These are phyloP conservation scores for Neuroscelio doddi DNA, from an alignment of 2,888 invertebrate species.

Conservation along the genomic window DNA sequence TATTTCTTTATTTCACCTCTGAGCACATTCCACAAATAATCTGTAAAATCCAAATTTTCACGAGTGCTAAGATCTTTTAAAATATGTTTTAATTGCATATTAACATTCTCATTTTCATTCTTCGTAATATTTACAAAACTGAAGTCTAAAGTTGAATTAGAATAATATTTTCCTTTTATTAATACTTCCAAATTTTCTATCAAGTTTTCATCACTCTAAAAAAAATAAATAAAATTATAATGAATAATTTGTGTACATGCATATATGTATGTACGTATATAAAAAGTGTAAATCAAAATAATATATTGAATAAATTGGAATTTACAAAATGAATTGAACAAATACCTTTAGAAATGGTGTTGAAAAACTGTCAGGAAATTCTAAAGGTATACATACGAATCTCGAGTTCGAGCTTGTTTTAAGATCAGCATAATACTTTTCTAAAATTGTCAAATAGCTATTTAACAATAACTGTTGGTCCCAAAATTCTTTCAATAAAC, in stretches of 20 bases:
- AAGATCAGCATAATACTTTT: constrained; percentile 7
- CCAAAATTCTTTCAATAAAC: constrained; percentile 37
- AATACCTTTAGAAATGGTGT: constrained; percentile 22
- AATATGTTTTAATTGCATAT: constrained; percentile 20
- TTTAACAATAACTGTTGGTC: constrained; percentile 35
- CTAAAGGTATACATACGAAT: constrained; percentile 22
- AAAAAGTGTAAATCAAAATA: not conserved
- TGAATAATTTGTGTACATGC: not conserved
- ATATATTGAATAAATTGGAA: not conserved
- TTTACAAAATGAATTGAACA: not conserved
- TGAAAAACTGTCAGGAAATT: constrained; percentile 28
- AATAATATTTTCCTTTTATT: constrained; percentile 9
- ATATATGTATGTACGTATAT: not conserved
- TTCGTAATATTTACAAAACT: not conserved
- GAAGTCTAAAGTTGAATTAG: not conserved
- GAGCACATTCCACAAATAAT: constrained; percentile 39
- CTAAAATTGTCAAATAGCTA: constrained; percentile 39
- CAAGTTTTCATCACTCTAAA: constrained; percentile 22
- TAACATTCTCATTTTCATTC: constrained; percentile 1
- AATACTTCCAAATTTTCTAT: constrained; percentile 17
- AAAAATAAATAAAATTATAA: not conserved
- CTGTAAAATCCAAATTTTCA: constrained; percentile 41
- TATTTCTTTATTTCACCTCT: constrained; percentile 37
- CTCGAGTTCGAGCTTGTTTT: constrained; percentile 23
- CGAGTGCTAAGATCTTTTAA: constrained; percentile 23